A percentile compares a stretch with the other conserved stretches of the same genome.
phyloP scores from a whole-genome alignment of 1,140 invertebrate genomes.

The Dendrolimus kikuchii region DNA sequence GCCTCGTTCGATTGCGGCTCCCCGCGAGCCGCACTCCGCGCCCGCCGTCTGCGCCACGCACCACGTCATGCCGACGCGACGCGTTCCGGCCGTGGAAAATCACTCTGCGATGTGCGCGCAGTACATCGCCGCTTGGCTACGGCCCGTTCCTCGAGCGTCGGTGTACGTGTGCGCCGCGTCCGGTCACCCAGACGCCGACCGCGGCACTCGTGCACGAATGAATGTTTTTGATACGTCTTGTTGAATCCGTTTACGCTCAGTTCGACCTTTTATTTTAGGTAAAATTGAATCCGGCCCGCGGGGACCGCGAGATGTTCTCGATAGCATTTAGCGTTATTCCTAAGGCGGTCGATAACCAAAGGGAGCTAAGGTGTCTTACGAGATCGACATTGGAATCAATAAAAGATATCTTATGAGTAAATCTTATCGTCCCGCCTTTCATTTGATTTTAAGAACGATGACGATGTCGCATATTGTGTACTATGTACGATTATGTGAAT shows the following conservation, averaged over 20 bases:
- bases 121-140: slow-evolving; percentile 37
- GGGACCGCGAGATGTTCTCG: slow-evolving; percentile 30
- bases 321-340: slow-evolving; percentile 47
- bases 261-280: slow-evolving; percentile 22
- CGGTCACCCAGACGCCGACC: slow-evolving; percentile 23
- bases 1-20: slow-evolving; percentile 58
- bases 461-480: slow-evolving; percentile 58
- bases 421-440: slow-evolving; percentile 60
- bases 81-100: slow-evolving; percentile 48
- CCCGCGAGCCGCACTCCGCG: slow-evolving; percentile 23
- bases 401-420: slow-evolving; percentile 44
- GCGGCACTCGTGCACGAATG: slow-evolving; percentile 19
- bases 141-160: slow-evolving; percentile 6
- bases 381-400: slow-evolving; percentile 52
- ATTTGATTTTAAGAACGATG: slow-evolving; percentile 54
- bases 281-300: not conserved
- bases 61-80: slow-evolving; percentile 40
- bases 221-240: slow-evolving; percentile 29
- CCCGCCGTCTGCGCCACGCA: slow-evolving; percentile 30
- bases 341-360: slow-evolving; percentile 33
- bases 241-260: slow-evolving; percentile 30
- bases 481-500: slow-evolving; percentile 55
- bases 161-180: slow-evolving; percentile 28
- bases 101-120: slow-evolving; percentile 26
- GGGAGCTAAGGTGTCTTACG: slow-evolving; percentile 33